These are phyloP conservation scores for Idaea aversata DNA, from an alignment of 2,888 invertebrate species.

Conservation along the genomic window DNA sequence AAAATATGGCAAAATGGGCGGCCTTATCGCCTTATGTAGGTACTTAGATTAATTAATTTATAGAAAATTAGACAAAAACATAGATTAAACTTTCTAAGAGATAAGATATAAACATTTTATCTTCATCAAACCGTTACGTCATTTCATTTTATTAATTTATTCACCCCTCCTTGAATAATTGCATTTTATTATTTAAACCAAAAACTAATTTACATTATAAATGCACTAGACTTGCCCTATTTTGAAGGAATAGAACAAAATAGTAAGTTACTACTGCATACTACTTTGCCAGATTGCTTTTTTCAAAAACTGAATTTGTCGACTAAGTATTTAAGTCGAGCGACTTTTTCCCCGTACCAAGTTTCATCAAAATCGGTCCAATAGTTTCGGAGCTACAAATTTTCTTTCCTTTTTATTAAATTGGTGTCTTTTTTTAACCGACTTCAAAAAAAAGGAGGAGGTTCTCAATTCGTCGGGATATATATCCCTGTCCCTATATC, in stretches of 20 bases:
- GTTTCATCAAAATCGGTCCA: too few relatives aligned
- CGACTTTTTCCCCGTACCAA: too few relatives aligned
- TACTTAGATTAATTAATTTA: constrained; percentile 10
- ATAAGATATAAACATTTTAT: constrained; percentile 46
- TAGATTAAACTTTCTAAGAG: constrained; percentile 20
- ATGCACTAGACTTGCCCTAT: constrained; percentile 32
- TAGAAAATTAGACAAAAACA: constrained; percentile 19
- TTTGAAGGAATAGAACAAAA: constrained; percentile 15
- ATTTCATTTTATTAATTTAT: constrained; percentile 68
- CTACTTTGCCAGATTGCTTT: background rate
- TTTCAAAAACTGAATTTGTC: background rate
- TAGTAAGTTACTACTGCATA: background rate
- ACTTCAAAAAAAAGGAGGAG: too few relatives aligned
- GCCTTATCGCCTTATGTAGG: too few relatives aligned
- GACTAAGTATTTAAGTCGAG: too few relatives aligned
- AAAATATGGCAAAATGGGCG: too few relatives aligned
- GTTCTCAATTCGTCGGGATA: too few relatives aligned
- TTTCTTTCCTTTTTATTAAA: too few relatives aligned
- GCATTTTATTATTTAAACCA: constrained; percentile 61
- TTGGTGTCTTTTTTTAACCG: too few relatives aligned
- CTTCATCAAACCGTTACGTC: constrained; percentile 65
- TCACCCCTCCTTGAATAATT: constrained; percentile 66
- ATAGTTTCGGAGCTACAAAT: too few relatives aligned
- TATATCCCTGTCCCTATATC: too few relatives aligned
- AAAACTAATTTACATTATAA: constrained; percentile 60